Evolutionary conservation across 2,113 vertebrate genomes (phyloP), one percentile per base, ranked within the genome.

Genomic region (Jacana jacana): DNA sequence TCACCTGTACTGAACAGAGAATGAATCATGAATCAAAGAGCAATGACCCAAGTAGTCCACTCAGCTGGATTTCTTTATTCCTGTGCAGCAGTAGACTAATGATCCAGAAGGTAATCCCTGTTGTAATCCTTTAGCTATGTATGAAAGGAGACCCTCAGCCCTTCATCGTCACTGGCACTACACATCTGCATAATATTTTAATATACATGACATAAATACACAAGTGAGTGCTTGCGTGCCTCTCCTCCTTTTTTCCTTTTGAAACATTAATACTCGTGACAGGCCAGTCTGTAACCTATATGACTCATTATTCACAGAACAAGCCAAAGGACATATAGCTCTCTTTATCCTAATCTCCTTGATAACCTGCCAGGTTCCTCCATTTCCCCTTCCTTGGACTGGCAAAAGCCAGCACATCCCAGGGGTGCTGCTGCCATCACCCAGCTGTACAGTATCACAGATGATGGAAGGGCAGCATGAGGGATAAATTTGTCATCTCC

Each of bases 21-120:
- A 94, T 94, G 86, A 96, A 91, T 96, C 85, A 94, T 66, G 88
- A 93, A 86, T 88, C 89, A 88, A 92, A 94, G 76, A 84, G 61
- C 2, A 0, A 81, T 78, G 91, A 89, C 81, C 79, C 85, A 91
- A 95, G 91, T 76, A 86, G 78, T 65, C 71, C 55, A 85, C 82
- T 94, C 88, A 79, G 66, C 30, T 91, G 78, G 82, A 93, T 90
- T 83, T 95, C 91, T 97, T 97, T 97, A 86, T 92, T 89, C 55
- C 61, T 82, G 35, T 87, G 55, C 89, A 93, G 85, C 83, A 91
- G 94, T 85, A 58, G 86, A 81, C 82, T 95, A 97, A 97, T 91
- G 58, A 97, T 93, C 76, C 48, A 77, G 54, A 85, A 95, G 60
- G 80, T 93, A 96, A 96, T 94, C 89, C 78, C 58, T 65, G n/a